Base-by-base conservation (phyloP, 2,113 vertebrate species). In the Cyprinodon tularosa region DNA sequence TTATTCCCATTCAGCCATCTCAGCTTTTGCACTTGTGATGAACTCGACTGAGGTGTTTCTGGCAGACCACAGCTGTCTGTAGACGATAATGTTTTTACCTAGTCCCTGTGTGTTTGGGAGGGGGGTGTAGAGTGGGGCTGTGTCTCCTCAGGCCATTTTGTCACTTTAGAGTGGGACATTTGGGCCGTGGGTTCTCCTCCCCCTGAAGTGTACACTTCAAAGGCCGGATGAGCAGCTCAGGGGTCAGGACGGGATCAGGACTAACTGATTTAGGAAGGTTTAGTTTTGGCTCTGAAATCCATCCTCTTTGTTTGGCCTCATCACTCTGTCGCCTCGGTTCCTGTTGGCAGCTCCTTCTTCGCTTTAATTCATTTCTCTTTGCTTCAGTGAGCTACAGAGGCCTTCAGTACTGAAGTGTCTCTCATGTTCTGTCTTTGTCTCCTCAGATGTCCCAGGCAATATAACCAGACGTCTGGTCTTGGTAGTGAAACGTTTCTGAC, bases 251-350 rank as follows among this genome's bases (percentile, higher is more conserved):
- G 57, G 74, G 72, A 17, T 79, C 81, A 69, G 85, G 76, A 88
- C 87, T 87, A 85, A 90, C 90, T 91, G 88, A 77, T 90, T 88
- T 80, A 85, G 75, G 82, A 79, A 81, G 78, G 71, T 80, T 82
- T 69, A 71, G 85, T 77, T 81, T 81, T 71, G 81, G n/a, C 71
- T 60, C 82, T 89, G 85, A 84, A 88, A 88, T 84, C 80, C 63
- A 90, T 84, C 87, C 80, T 84, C 85, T 88, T 83, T 87, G 83
- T 91, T 84, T 15, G 78, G 76, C 64, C 48, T 77, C 75, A 3
- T 38, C 53, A 22, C 62, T 42, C 76, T 39, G 37, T 53, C 12
- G 40, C 42, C 66, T 80, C 69, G 2, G 38, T 67, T 82, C 71
- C 62, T 62, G 50, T 69, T 36, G 40, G 59, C 70, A 20, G 69